Evolutionary conservation across 2,113 vertebrate species (phyloP), one percentile per base, ranked within the genome.

Genomic region (Ceyx melanurus): DNA sequence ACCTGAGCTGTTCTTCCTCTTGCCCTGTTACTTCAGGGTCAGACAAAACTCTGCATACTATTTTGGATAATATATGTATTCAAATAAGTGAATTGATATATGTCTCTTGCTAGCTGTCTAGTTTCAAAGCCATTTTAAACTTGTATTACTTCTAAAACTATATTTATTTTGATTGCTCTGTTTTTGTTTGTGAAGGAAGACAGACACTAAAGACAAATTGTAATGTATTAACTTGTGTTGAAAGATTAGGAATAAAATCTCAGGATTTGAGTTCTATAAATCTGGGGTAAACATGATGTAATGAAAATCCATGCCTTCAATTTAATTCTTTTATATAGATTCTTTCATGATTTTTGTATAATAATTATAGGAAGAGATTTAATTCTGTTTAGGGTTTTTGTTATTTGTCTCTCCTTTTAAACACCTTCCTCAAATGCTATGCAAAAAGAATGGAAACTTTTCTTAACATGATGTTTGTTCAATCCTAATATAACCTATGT

Each of bases 161-260:
- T 21, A 57, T 16, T 60, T 81, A 53, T 46, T 95, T 91, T 75
- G 33, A 46, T 75, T 75, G 31, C 43, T 93, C 12, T 73, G 62
- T 15, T 84, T 89, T 89, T 76, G 20, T 64, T 93, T 76, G 23
- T 2, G 2, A 19, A 62, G 60, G 46, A 70, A 61, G 68, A 51
- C 28, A 93, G 29, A 18, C 29, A 35, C 5, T 33, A 31, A 90
- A 88, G 29, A 35, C 5, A 17, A 31, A 71, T 74, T 61, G 43
- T 48, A 58, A 79, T 89, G 54, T 76, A 91, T 62, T 85, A 93
- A 82, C 33, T 83, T 23, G 58, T 84, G 73, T 7, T 62, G 71
- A 93, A 93, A 95, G 92, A 94, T 93, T 92, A 94, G 33, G 50
- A 62, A 66, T 86, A 58, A 95, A 94, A 94, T 87, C 77, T 86